Base-by-base conservation (phyloP, 2,888 invertebrate genomes). In the Margaritifera margaritifera region DNA sequence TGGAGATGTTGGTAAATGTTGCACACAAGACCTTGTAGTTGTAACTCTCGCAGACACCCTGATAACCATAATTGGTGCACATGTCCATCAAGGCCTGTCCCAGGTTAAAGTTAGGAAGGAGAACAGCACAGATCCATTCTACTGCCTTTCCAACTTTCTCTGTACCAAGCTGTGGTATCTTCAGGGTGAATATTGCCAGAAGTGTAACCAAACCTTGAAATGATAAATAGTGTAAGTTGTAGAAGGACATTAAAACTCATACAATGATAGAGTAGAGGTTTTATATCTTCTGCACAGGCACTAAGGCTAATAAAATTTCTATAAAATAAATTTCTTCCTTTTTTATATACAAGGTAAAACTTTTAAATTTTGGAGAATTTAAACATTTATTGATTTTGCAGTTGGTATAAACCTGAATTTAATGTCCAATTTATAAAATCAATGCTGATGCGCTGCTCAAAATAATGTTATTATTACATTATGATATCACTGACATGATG, bases 71-170 rank as follows among this genome's bases (percentile, higher is more conserved):
- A 81, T 91, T 91, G 27, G 80, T 86, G 72, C 90, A 90, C 50
- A 92, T 80, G 72, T 89, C 87, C 60, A 87, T 86, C 31, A 92
- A 77, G 24, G 88, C 87, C 54, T 87, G 83, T 11, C 90, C 92
- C 70, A 94, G 85, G 25, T 92, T 91, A 85, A 93, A 94, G 83
- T 94, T 93, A 0, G 96, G 96, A 78, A 94, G 92, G 6, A 88
- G 25, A 50, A 93, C 85, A 74, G 94, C 91, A 80, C 95, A 93
- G 52, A 94, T 81, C 91, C 92, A 92, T 80, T 94, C 93, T 31
- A 96, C 85, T 0, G 90, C 82, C 3, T 92, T 84, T 6, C 79
- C 93, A 0, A 93, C 91, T 6, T 92, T 82, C 68, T 91, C 87
- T 2, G 94, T 91, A 42, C 92, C 91, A 18, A 94, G 88, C 15